phyloP scores from a whole-genome alignment of 1,140 invertebrate genomes.

The Platyscapa corneri region DNA sequence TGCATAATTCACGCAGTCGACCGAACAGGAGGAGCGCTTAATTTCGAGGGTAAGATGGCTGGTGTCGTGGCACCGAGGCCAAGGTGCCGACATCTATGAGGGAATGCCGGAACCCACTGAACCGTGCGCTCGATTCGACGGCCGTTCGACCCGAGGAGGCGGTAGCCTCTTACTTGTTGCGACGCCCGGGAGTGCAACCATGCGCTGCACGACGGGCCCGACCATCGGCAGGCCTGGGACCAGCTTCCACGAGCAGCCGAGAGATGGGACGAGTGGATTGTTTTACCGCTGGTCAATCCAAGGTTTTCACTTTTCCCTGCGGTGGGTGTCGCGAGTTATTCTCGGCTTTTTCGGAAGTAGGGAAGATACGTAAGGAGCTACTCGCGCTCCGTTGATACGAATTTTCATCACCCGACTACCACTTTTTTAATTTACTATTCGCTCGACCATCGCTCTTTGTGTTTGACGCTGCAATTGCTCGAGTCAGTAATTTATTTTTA shows the following conservation, averaged over 20 bases:
- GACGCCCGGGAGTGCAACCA: background rate
- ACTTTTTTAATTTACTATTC: background rate
- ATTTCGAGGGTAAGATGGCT: too few species aligned
- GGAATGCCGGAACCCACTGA: conserved; percentile 63
- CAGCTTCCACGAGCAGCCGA: conserved; percentile 66
- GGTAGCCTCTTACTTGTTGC: too few species aligned
- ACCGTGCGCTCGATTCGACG: conserved; percentile 45
- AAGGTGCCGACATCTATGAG: conserved; percentile 73
- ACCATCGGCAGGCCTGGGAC: conserved; percentile 61
- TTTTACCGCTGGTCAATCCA: conserved; percentile 7
- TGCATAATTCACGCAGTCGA: too few species aligned
- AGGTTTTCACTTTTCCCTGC: background rate
- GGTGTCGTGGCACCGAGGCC: conserved; percentile 26
- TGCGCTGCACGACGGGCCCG: conserved; percentile 8
- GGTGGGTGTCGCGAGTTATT: background rate
- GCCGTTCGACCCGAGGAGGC: conserved; percentile 52
- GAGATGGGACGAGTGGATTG: conserved; percentile 64
- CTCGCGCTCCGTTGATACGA: background rate
- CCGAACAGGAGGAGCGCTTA: background rate
- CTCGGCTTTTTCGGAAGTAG: background rate
- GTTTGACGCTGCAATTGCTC: background rate
- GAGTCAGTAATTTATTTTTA: too few species aligned
- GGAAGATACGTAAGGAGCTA: background rate
- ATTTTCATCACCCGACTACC: background rate
- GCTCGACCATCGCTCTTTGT: background rate